A percentile compares a stretch with the other conserved stretches of the same genome.
phyloP scores from a whole-genome alignment of 2,797 vertebrate genomes.

The Gephyroberyx darwinii region DNA sequence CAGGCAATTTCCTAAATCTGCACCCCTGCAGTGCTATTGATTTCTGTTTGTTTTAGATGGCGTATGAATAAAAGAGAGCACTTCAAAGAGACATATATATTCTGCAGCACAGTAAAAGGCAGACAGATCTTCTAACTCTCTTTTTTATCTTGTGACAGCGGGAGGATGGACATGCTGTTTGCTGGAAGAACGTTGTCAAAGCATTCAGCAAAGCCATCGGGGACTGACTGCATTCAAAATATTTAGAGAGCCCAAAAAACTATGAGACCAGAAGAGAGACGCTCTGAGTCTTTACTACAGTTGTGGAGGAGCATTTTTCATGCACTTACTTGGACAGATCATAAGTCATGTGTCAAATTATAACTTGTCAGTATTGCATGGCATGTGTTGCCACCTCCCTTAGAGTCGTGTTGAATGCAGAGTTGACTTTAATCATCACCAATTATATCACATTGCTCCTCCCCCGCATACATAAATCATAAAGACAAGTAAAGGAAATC shows the following conservation, averaged over 20 bases:
- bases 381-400: constrained; percentile 12
- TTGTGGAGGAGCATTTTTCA: neutral
- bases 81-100: constrained; percentile 9
- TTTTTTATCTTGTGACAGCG: neutral
- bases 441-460: constrained; percentile 31
- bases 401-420: constrained; percentile 17
- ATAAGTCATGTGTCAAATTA: constrained; percentile 35
- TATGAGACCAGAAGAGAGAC: neutral
- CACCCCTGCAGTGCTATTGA: constrained; percentile 42
- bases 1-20: constrained; percentile 22
- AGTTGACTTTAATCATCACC: constrained; percentile 38
- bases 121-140: constrained; percentile 18
- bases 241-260: neutral
- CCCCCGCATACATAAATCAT: constrained; percentile 24
- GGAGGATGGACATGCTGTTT: neutral
- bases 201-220: neutral
- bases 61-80: constrained; percentile 44
- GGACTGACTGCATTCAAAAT: neutral
- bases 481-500: constrained; percentile 28
- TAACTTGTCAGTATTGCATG: neutral
- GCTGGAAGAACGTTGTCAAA: neutral
- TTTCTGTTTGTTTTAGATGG: constrained; percentile 40
- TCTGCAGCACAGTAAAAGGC: constrained; percentile 21
- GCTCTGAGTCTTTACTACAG: neutral
- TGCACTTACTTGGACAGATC: neutral